Conservation (phyloP, 2,797 vertebrate species). For the Poecilia wingei region DNA sequence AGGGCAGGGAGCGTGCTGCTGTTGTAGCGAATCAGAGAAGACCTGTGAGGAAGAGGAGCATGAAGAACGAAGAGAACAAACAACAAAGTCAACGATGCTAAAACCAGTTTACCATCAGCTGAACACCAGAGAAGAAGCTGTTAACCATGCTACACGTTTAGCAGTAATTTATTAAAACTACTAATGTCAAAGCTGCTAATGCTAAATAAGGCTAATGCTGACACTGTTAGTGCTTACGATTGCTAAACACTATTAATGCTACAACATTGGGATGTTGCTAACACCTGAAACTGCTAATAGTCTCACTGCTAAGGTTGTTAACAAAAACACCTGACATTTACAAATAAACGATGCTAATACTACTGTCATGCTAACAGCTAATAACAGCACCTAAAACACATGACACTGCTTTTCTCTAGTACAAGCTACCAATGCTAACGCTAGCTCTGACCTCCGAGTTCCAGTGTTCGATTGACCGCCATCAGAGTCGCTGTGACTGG, state of each 20-base stretch:
- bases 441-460: conserved; percentile 68
- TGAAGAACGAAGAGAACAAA: background rate
- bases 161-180: background rate
- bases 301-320: background rate
- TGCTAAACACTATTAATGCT: background rate
- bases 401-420: too few species aligned
- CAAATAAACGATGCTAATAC: background rate
- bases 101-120: background rate
- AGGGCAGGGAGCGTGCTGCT: conserved; percentile 77
- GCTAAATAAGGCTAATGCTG: background rate
- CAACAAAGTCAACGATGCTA: background rate
- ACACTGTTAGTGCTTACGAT: background rate
- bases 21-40: conserved; percentile 78
- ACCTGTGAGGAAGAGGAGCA: conserved; percentile 52
- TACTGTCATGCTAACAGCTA: background rate
- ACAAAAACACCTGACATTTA: background rate
- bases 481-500: conserved; percentile 79
- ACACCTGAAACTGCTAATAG: background rate
- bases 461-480: conserved; percentile 64
- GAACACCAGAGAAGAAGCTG: too few species aligned
- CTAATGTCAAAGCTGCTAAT: background rate
- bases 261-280: background rate
- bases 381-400: too few species aligned
- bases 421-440: background rate
- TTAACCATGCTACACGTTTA: too few species aligned